Base-by-base conservation (phyloP, 2,113 vertebrate genomes). In the Saccopteryx bilineata region DNA sequence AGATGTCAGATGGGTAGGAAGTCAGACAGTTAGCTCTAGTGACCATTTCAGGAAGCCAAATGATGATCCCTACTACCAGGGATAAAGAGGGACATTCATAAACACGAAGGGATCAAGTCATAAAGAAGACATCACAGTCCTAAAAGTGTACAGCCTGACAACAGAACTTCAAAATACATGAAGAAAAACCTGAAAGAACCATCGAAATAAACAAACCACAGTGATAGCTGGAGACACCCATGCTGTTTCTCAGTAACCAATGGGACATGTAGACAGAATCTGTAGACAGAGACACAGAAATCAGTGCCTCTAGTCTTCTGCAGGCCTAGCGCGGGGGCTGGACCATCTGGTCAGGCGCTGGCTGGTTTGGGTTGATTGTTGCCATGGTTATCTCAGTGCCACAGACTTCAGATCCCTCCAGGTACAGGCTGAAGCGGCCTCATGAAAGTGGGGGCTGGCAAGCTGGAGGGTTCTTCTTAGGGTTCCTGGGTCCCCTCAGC, bases 241-340 rank as follows among this genome's bases (percentile, higher is more conserved):
- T 0, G 0, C 76, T 2, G 12, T 13, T 5, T 19, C 60, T 66
- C 10, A 11, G 58, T 14, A 7, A 33, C 33, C 5, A 3, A 0
- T 11, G 75, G 75, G 14, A n/a, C n/a, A 50, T n/a, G 75, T 19
- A 28, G 75, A 26, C 56, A 7, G 50, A 33, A 15, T 18, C 19
- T 18, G 69, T 4, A 50, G 60, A 8, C 9, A 48, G 50, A 28
- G 61, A 33, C 33, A 61, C 33, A 24, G 68, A 50, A 39, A 39
- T 9, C 14, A 3, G 63, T 0, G 13, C 21, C 5, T 11, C 9
- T 23, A 6, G 1, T 24, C 69, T 46, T 28, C 68, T 21, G 31
- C 8, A 8, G 24, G n/a, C 48, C 69, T 13, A 5, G 88, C 0
- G 14, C 13, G 39, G 46, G 56, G 56, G 26, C 26, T 52, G 89